A percentile compares a stretch with the other conserved stretches of the same genome.
Evolutionary conservation across 2,888 invertebrate species (phyloP).

Genomic region (Thalpophila matura): DNA sequence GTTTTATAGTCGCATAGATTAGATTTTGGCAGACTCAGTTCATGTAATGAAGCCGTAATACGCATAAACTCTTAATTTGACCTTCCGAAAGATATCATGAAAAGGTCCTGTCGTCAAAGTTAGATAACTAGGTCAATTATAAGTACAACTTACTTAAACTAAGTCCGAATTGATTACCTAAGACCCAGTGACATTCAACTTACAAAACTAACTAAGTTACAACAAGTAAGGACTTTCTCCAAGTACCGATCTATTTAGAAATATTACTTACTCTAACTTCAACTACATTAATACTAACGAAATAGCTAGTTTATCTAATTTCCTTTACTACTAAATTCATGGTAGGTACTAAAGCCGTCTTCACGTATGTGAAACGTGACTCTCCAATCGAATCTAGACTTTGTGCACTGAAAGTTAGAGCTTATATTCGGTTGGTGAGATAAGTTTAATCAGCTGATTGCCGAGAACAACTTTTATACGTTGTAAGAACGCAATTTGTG

Average conservation of each 20-base stretch:
- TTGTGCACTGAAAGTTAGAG: constrained; percentile 33
- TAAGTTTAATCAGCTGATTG: constrained; percentile 66
- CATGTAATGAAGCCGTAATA: too few relatives aligned
- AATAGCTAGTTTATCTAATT: constrained; percentile 63
- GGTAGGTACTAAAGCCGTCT: constrained; percentile 60
- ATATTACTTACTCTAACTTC: constrained; percentile 50
- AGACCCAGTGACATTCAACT: constrained; percentile 35
- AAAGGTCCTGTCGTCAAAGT: not conserved
- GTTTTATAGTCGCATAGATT: too few relatives aligned
- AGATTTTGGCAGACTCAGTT: too few relatives aligned
- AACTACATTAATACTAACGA: constrained; percentile 53
- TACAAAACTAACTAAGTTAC: constrained; percentile 32
- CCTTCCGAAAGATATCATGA: not conserved
- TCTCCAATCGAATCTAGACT: constrained; percentile 33
- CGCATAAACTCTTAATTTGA: too few relatives aligned
- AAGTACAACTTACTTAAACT: constrained; percentile 22
- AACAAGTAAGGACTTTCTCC: constrained; percentile 26
- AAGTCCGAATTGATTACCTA: constrained; percentile 18
- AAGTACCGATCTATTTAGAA: constrained; percentile 46
- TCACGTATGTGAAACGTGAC: constrained; percentile 45
- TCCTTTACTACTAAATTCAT: constrained; percentile 61
- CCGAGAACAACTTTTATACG: constrained; percentile 78
- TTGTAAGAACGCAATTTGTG: constrained; percentile 80
- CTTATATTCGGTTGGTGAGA: constrained; percentile 28
- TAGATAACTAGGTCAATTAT: constrained; percentile 18